A percentile compares a stretch with the other conserved stretches of the same genome.
Conservation (phyloP, 2,888 invertebrate genomes). For the Scaptomyza parva region DNA sequence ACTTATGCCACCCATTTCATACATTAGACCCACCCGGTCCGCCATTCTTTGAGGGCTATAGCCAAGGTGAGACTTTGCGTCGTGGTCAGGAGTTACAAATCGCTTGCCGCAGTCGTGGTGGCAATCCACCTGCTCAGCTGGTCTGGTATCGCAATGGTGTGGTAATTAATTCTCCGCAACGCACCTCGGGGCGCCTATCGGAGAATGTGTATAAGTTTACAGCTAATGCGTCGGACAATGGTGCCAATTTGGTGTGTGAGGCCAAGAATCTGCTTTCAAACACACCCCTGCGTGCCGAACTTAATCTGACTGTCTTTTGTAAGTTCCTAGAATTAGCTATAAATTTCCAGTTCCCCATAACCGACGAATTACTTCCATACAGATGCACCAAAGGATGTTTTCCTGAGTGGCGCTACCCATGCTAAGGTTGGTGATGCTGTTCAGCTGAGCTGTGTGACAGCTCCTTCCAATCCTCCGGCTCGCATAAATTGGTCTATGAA, state of each 20-base stretch:
- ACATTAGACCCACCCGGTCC: slow-evolving; percentile 82
- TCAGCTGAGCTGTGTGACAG: slow-evolving; percentile 77
- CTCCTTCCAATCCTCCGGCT: slow-evolving; percentile 82
- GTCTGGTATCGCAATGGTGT: slow-evolving; percentile 82
- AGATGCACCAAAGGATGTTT: slow-evolving; percentile 82
- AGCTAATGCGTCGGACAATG: slow-evolving; percentile 77
- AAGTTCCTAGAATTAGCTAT: slow-evolving; percentile 47
- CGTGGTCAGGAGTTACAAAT: slow-evolving; percentile 83
- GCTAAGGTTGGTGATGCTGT: slow-evolving; percentile 79
- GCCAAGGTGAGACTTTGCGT: slow-evolving; percentile 78
- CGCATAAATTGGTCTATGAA: slow-evolving; percentile 83
- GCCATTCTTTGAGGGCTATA: slow-evolving; percentile 83
- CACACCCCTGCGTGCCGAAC: slow-evolving; percentile 75
- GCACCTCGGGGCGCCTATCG: slow-evolving; percentile 83
- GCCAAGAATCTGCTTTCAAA: slow-evolving; percentile 82
- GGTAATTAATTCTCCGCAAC: slow-evolving; percentile 79
- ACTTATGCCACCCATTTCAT: background rate
- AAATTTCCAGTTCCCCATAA: slow-evolving; percentile 1
- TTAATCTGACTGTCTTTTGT: slow-evolving; percentile 82
- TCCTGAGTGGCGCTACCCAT: slow-evolving; percentile 77
- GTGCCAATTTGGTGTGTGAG: slow-evolving; percentile 81
- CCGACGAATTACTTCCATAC: background rate
- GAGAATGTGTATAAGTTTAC: slow-evolving; percentile 82
- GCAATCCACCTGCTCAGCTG: slow-evolving; percentile 82
- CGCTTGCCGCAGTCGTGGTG: slow-evolving; percentile 83